A percentile compares a stretch with the other conserved stretches of the same genome.
Conservation (phyloP, 2,797 vertebrate genomes). For the Enteromius paludinosus region DNA sequence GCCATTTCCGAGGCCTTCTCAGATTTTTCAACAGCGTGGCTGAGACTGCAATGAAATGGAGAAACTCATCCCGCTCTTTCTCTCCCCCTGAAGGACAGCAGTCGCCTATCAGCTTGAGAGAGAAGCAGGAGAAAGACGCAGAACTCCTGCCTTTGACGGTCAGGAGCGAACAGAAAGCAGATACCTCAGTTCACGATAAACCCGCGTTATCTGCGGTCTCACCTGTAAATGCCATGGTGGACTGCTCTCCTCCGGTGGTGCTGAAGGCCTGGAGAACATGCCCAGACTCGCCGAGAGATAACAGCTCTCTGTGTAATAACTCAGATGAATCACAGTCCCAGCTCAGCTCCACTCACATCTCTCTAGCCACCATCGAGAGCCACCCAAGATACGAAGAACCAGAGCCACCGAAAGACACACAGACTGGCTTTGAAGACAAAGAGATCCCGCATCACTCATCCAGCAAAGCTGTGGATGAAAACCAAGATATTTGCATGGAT, state of each 20-base stretch:
- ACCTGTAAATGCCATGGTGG: constrained; percentile 39
- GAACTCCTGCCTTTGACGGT: constrained; percentile 68
- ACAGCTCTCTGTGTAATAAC: constrained; percentile 64
- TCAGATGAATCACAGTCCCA: constrained; percentile 62
- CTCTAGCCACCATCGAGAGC: constrained; percentile 69
- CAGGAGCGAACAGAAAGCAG: constrained; percentile 64
- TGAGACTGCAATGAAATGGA: constrained; percentile 85
- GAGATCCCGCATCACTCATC: constrained; percentile 64
- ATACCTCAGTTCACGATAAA: constrained; percentile 60
- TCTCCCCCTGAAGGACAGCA: constrained; percentile 81
- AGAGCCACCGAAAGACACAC: constrained; percentile 68
- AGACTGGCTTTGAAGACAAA: constrained; percentile 74
- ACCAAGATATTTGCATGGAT: constrained; percentile 71
- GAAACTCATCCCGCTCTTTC: constrained; percentile 82
- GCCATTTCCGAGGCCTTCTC: constrained; percentile 84
- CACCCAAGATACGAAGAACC: constrained; percentile 55
- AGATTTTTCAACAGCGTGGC: constrained; percentile 89
- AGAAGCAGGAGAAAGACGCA: constrained; percentile 51
- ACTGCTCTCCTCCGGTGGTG: constrained; percentile 69
- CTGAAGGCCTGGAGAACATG: constrained; percentile 72
- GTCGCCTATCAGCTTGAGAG: constrained; percentile 71
- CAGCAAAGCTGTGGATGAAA: constrained; percentile 71
- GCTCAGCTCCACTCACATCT: constrained; percentile 58
- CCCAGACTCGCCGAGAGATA: constrained; percentile 65
- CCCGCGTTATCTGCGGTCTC: constrained; percentile 48